Conservation (phyloP, 92 coral and sea anemone species). For the Siderastrea radians region DNA sequence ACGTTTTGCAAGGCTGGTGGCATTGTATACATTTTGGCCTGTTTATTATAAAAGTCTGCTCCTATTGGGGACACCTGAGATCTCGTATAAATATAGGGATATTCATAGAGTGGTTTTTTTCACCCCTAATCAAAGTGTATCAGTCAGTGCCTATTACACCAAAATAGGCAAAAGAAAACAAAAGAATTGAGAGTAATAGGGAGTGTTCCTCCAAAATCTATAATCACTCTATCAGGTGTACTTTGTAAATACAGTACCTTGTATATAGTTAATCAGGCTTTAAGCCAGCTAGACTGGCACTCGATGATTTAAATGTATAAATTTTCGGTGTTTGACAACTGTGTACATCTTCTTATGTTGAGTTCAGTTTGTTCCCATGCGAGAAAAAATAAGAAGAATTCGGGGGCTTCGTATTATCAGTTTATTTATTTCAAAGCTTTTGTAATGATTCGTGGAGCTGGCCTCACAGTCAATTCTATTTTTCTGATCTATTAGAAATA, state of each 20-base stretch:
- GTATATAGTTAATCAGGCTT: neutral
- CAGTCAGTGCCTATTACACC: neutral
- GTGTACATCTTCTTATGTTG: conserved; percentile 29
- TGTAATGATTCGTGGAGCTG: neutral
- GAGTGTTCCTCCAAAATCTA: neutral
- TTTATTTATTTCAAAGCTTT: conserved; percentile 21
- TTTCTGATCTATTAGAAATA: neutral
- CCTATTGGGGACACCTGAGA: too few relatives aligned
- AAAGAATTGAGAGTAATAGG: too few relatives aligned
- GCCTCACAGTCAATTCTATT: conserved; percentile 1
- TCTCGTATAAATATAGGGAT: too few relatives aligned
- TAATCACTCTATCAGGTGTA: neutral
- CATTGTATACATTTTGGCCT: too few relatives aligned
- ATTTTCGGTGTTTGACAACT: neutral
- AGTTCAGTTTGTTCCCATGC: neutral
- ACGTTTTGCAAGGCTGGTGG: too few relatives aligned
- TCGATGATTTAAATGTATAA: neutral
- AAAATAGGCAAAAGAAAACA: neutral
- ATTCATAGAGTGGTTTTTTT: too few relatives aligned
- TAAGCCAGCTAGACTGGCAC: conserved; percentile 8
- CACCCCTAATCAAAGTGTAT: too few relatives aligned
- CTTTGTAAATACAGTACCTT: conserved; percentile 9
- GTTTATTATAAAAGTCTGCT: too few relatives aligned
- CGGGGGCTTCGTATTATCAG: neutral
- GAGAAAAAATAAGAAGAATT: neutral